These are phyloP conservation scores for Propsilocerus akamusi DNA, from an alignment of 1,140 invertebrate species.

Conservation along the genomic window DNA sequence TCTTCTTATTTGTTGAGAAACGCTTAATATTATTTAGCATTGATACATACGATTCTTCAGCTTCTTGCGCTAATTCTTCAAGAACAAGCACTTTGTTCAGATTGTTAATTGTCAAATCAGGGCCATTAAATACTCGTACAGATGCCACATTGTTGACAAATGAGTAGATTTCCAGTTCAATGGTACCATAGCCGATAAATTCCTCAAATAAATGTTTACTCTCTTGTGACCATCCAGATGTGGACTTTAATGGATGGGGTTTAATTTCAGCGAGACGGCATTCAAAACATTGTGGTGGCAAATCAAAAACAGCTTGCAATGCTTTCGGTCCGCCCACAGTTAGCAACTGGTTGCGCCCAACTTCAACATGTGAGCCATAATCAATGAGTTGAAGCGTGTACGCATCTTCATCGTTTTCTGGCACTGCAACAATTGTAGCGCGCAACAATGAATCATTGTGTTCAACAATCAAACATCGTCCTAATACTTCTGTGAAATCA, in stretches of 20 bases:
- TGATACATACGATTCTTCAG: conserved; percentile 57
- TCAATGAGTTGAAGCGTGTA: background rate
- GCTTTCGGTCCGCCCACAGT: background rate
- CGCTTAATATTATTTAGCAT: conserved; percentile 15
- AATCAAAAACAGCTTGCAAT: background rate
- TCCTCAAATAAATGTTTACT: conserved; percentile 21
- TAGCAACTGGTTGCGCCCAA: too few relatives aligned
- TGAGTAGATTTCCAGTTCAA: conserved; percentile 11
- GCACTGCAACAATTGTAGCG: background rate
- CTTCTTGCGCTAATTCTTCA: conserved; percentile 35
- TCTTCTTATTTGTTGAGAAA: background rate
- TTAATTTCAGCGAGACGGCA: conserved; percentile 46
- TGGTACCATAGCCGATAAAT: conserved; percentile 11
- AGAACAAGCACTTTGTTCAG: conserved; percentile 43
- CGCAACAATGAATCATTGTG: conserved; percentile 6
- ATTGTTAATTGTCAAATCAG: conserved; percentile 17
- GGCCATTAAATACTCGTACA: background rate
- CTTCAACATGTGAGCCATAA: background rate
- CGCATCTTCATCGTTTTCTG: background rate
- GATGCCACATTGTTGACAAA: background rate
- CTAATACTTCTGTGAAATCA: background rate
- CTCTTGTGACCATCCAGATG: conserved; percentile 36
- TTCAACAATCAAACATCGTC: conserved; percentile 6
- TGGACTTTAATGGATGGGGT: conserved; percentile 35
- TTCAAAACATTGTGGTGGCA: conserved; percentile 43